These are phyloP conservation scores for Porites evermanni DNA, from an alignment of 92 coral and sea anemone genomes.

Conservation along the genomic window DNA sequence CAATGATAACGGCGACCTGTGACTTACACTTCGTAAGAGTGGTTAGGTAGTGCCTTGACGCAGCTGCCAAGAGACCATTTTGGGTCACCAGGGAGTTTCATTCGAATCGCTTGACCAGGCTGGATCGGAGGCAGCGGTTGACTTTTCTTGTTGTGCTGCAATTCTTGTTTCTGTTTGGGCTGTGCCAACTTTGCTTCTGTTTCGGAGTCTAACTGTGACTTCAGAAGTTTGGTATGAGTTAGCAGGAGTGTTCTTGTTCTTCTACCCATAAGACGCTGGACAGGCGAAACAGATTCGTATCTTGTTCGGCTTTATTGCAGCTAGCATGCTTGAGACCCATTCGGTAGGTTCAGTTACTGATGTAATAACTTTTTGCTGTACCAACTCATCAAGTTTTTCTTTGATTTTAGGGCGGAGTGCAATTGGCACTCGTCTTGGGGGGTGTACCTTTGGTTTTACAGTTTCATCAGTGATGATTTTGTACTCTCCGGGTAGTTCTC, in stretches of 20 bases:
- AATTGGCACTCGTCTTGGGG: constrained; percentile 42
- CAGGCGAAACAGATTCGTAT: constrained; percentile 34
- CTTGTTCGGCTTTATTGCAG: constrained; percentile 22
- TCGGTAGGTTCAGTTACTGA: constrained; percentile 45
- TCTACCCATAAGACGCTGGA: constrained; percentile 52
- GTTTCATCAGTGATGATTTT: constrained; percentile 50
- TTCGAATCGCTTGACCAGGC: too few relatives aligned
- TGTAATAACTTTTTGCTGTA: constrained; percentile 22
- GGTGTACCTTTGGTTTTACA: constrained; percentile 49
- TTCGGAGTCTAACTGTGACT: background rate
- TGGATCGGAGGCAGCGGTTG: too few relatives aligned
- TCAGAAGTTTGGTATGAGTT: background rate
- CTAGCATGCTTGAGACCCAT: constrained; percentile 43
- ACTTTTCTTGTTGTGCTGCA: too few relatives aligned
- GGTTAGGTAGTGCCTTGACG: too few relatives aligned
- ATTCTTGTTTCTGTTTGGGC: too few relatives aligned
- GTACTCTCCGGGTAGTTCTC: constrained; percentile 59
- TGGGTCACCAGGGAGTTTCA: too few relatives aligned
- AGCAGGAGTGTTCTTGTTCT: constrained; percentile 50
- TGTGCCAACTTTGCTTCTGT: too few relatives aligned
- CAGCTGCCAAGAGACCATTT: too few relatives aligned
- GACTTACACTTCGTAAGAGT: too few relatives aligned
- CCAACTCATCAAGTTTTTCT: constrained; percentile 36
- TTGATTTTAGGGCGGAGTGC: constrained; percentile 47
- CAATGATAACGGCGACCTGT: too few relatives aligned